Evolutionary conservation across 2,797 vertebrate genomes (phyloP).

Genomic region (Oryzias dopingdopingensis): DNA sequence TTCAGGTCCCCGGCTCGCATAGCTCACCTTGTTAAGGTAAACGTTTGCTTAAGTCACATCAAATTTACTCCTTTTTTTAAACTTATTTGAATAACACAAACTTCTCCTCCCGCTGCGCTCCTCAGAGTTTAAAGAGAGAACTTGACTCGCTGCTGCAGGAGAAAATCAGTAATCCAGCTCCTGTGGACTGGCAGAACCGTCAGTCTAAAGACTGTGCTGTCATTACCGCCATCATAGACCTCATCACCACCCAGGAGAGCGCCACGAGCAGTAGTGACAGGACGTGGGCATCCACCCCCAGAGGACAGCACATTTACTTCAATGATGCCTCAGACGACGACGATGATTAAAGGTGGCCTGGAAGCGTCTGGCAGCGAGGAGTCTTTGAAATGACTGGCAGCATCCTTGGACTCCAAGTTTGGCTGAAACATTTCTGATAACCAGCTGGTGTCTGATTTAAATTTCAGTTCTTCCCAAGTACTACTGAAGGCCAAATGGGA

Average conservation of each 20-base stretch:
- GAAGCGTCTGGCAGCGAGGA: background rate
- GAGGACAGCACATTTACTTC: constrained; percentile 47
- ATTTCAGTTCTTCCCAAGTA: constrained; percentile 2
- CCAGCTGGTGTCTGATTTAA: constrained; percentile 17
- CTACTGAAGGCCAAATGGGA: constrained; percentile 18
- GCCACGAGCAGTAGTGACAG: constrained; percentile 54
- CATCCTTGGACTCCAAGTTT: constrained; percentile 16
- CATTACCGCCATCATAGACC: constrained; percentile 93
- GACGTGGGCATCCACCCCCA: constrained; percentile 30
- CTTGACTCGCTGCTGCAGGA: constrained; percentile 89
- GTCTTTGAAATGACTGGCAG: constrained; percentile 2
- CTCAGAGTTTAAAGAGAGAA: constrained; percentile 87
- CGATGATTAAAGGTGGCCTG: constrained; percentile 42
- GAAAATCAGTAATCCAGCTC: constrained; percentile 89
- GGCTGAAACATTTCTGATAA: constrained; percentile 31
- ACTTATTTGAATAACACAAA: no score
- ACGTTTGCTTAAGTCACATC: background rate
- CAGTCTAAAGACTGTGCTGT: constrained; percentile 91
- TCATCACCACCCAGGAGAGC: constrained; percentile 96
- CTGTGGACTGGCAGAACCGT: constrained; percentile 88
- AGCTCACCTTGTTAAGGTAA: constrained; percentile 94
- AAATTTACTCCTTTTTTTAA: no score
- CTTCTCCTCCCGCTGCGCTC: background rate
- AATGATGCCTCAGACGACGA: constrained; percentile 46
- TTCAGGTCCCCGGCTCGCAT: constrained; percentile 94